Evolutionary conservation across 2,888 invertebrate genomes (phyloP).

Genomic region (Cantharis lateralis): DNA sequence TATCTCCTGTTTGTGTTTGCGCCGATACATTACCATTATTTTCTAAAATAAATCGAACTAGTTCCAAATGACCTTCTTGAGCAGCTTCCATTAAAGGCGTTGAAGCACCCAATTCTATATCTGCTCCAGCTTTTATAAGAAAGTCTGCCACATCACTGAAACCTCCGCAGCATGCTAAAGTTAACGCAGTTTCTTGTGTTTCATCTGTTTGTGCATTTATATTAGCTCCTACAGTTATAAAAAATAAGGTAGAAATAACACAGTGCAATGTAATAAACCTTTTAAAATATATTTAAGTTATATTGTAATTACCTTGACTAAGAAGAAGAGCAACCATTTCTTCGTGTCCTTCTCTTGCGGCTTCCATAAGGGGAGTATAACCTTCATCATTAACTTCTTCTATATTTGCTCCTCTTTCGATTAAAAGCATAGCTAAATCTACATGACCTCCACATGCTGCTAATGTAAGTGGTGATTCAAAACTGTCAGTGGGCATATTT

Average conservation of each 20-base stretch:
- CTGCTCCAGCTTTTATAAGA: slow-evolving; percentile 92
- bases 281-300: neutral
- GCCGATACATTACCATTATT: slow-evolving; percentile 90
- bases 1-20: slow-evolving; percentile 86
- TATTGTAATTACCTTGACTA: slow-evolving; percentile 69
- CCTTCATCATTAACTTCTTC: slow-evolving; percentile 99
- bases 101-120: slow-evolving; percentile 91
- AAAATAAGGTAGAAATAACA: neutral
- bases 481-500: slow-evolving; percentile 99
- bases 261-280: neutral
- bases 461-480: slow-evolving; percentile 96
- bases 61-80: slow-evolving; percentile 95
- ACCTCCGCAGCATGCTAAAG: slow-evolving; percentile 92
- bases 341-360: slow-evolving; percentile 96
- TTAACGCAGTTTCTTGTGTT: slow-evolving; percentile 95
- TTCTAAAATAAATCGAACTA: slow-evolving; percentile 85
- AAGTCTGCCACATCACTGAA: slow-evolving; percentile 95
- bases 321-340: slow-evolving; percentile 95
- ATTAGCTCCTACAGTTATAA: slow-evolving; percentile 69
- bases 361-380: slow-evolving; percentile 99
- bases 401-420: slow-evolving; percentile 97
- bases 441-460: slow-evolving; percentile 99
- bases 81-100: slow-evolving; percentile 99
- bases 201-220: slow-evolving; percentile 99
- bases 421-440: slow-evolving; percentile 91